Percentiles rank a stretch among this genome's conserved stretches.
Conservation (phyloP, 2,797 vertebrate genomes). For the Garrulus glandarius region DNA sequence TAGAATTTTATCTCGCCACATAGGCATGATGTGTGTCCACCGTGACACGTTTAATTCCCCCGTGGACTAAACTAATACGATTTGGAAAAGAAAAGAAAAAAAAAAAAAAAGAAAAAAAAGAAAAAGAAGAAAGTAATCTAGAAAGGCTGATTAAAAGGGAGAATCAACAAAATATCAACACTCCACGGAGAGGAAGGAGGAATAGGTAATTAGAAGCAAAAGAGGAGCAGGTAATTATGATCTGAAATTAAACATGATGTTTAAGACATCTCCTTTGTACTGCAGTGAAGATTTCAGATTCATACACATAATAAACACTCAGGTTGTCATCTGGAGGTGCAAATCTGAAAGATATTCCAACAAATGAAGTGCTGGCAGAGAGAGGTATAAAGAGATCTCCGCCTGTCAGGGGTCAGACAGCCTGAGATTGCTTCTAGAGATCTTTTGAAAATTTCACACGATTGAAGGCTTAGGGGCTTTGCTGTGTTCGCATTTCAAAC, state of each 20-base stretch:
- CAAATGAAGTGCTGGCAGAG: conserved; percentile 92
- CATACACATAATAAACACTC: conserved; percentile 88
- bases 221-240: conserved; percentile 67
- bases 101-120: not conserved
- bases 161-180: conserved; percentile 75
- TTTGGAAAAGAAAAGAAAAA: not conserved
- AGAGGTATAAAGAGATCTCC: conserved; percentile 90
- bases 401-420: conserved; percentile 95
- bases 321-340: conserved; percentile 89
- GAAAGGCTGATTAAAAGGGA: conserved; percentile 64
- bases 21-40: conserved; percentile 27
- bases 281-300: conserved; percentile 75
- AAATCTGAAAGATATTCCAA: conserved; percentile 93
- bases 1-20: not conserved
- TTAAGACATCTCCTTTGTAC: conserved; percentile 72
- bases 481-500: conserved; percentile 92
- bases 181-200: conserved; percentile 54
- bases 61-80: conserved; percentile 20
- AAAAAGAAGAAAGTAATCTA: not conserved
- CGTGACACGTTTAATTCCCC: conserved; percentile 40
- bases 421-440: conserved; percentile 96
- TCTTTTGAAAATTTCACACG: conserved; percentile 97
- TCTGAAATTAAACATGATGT: conserved; percentile 76
- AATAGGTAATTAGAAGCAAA: conserved; percentile 75
- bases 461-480: conserved; percentile 94